Base-by-base conservation (phyloP, 2,797 vertebrate genomes). In the Carapus acus region DNA sequence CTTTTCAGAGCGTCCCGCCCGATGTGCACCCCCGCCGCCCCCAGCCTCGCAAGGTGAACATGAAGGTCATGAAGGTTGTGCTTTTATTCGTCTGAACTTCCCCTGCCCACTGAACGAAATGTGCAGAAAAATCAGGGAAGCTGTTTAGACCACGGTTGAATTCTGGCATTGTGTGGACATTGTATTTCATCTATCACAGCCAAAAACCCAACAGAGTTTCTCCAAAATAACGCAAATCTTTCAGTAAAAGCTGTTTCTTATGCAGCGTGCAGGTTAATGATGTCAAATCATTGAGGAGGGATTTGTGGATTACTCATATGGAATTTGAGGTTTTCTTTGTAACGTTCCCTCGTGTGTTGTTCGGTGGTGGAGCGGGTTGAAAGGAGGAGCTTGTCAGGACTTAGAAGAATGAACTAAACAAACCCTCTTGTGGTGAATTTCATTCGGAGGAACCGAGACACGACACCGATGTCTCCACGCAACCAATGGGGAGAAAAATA, bases 21-120 rank as follows among this genome's bases (percentile, higher is more conserved):
- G 8, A 33, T 73, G 43, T 9, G 18, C 46, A 18, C 67, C 76
- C 75, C 60, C 59, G 62, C 74, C n/a, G n/a, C n/a, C n/a, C 86
- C 74, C 71, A 59, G 63, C 60, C 54, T 77, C 58, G 73, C 87
- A 91, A 91, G 88, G 89, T 91, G 87, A 92, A 87, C 74, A 77
- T 83, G 81, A 90, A 90, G 86, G 87, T 89, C 82, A 83, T 58
- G 68, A 65, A 78, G 79, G 81, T 85, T 82, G 78, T 55, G 78
- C 81, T 82, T 83, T 82, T 63, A 81, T 82, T 78, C 73, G 80
- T 71, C 54, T 61, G 76, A 74, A 63, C 78, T 84, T 87, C 62
- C 73, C 69, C 52, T 78, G 61, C 74, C 73, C 76, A 72, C 46
- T 65, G 62, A 61, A 52, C 77, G 69, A 54, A 74, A 76, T 47